Percentiles rank a stretch among this genome's conserved stretches.
These are phyloP conservation scores for Malacosoma neustria DNA, from an alignment of 2,888 invertebrate species.

Conservation along the genomic window DNA sequence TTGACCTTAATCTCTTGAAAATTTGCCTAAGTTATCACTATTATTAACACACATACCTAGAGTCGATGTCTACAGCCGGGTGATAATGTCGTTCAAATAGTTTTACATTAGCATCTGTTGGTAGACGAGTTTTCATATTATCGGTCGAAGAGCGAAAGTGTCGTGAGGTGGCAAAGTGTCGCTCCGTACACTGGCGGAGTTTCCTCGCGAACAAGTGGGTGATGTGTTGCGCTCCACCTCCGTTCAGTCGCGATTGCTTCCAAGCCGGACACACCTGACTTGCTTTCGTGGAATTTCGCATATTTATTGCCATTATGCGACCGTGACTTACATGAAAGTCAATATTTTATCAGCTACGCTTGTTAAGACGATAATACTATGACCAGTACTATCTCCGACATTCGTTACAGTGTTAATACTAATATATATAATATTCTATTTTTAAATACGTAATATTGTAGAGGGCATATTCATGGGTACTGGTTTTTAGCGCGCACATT, in stretches of 20 bases:
- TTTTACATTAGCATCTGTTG: conserved; percentile 5
- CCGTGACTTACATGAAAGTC: conserved; percentile 23
- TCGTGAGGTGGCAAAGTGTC: conserved; percentile 8
- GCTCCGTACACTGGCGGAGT: background rate
- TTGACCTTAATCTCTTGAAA: conserved; percentile 11
- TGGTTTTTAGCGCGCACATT: conserved; percentile 25
- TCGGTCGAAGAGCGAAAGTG: conserved; percentile 50
- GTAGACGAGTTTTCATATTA: conserved; percentile 13
- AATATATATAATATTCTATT: too few species aligned
- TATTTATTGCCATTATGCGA: conserved; percentile 27
- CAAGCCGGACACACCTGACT: conserved; percentile 32
- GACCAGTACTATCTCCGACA: too few species aligned
- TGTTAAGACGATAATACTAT: too few species aligned
- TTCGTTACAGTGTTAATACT: too few species aligned
- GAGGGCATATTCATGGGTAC: background rate
- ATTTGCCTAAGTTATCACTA: conserved; percentile 9
- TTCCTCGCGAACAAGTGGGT: conserved; percentile 30
- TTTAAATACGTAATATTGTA: background rate
- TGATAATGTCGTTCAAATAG: background rate
- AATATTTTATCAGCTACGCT: conserved; percentile 29
- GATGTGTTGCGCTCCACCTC: conserved; percentile 56
- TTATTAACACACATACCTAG: conserved; percentile 1
- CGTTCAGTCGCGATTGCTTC: conserved; percentile 20
- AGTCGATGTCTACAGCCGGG: background rate
- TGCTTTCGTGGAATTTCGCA: conserved; percentile 43